Evolutionary conservation across 2,888 invertebrate species (phyloP).

Genomic region (Heliothis peltigera): DNA sequence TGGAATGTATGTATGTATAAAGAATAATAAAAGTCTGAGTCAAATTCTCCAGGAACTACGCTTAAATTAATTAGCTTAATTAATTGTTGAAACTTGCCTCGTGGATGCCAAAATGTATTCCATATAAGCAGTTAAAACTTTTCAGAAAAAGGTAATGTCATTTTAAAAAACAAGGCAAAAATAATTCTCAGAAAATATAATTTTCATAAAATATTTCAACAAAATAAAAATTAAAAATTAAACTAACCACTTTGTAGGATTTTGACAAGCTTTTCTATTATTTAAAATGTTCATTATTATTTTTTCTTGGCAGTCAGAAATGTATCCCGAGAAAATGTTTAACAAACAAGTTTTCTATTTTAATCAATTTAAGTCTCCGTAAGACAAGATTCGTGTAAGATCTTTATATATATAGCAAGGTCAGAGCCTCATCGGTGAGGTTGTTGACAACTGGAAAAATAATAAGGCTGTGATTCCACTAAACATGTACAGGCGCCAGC

Average conservation of each 20-base stretch:
- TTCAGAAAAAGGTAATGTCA: not conserved
- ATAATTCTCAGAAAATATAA: not conserved
- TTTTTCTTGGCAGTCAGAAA: constrained; percentile 2
- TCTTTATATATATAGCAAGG: constrained; percentile 10
- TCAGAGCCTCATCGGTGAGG: constrained; percentile 3
- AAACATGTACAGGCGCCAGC: too few species aligned
- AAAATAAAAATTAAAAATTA: not conserved
- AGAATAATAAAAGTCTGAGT: too few species aligned
- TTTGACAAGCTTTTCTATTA: not conserved
- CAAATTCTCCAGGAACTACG: too few species aligned
- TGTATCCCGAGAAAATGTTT: constrained; percentile 2
- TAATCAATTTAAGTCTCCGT: constrained; percentile 23
- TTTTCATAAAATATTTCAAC: too few species aligned
- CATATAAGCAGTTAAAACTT: too few species aligned
- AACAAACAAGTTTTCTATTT: constrained; percentile 14
- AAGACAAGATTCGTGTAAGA: constrained; percentile 1
- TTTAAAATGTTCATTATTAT: not conserved
- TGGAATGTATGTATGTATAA: too few species aligned
- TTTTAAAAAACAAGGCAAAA: not conserved
- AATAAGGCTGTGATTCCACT: not conserved
- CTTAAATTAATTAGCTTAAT: too few species aligned
- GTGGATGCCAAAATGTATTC: too few species aligned
- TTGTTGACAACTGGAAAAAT: constrained; percentile 14
- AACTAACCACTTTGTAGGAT: not conserved
- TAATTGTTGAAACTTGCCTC: too few species aligned